Conservation (phyloP, 35 echinoderm and acorn worm genomes). For the Patiria miniata region DNA sequence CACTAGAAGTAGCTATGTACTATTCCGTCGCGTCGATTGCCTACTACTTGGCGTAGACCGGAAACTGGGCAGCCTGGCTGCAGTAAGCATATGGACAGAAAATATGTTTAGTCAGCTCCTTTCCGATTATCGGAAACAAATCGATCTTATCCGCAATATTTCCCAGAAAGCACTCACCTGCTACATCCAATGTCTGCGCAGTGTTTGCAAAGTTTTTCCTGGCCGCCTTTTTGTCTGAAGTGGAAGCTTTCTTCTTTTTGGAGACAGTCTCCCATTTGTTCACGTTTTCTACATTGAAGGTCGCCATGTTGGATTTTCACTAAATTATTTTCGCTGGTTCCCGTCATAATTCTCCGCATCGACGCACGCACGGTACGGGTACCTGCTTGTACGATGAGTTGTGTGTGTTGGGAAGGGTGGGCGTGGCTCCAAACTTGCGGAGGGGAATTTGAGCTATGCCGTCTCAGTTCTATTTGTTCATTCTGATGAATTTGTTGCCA, state of each 20-base stretch:
- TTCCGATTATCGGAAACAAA: not conserved
- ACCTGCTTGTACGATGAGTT: no score
- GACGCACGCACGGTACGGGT: no score
- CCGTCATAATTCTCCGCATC: no score
- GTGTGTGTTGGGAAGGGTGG: no score
- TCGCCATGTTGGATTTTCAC: slow-evolving; percentile 27
- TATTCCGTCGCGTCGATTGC: no score
- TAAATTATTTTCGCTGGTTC: no score
- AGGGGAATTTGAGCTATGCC: no score
- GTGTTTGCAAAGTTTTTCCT: slow-evolving; percentile 60
- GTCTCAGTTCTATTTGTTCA: no score
- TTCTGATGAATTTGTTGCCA: no score
- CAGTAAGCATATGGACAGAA: not conserved
- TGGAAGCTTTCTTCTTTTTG: slow-evolving; percentile 82
- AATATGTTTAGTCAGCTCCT: not conserved
- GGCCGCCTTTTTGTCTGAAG: slow-evolving; percentile 84
- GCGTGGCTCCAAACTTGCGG: no score
- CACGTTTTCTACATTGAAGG: slow-evolving; percentile 31
- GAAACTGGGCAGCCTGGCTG: not conserved
- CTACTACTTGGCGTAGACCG: no score
- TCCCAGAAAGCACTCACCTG: not conserved
- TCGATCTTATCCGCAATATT: not conserved
- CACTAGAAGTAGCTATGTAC: no score
- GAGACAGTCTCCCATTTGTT: slow-evolving; percentile 80
- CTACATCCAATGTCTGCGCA: slow-evolving; percentile 55